Percentiles rank a stretch among this genome's conserved stretches.
Evolutionary conservation across 2,113 vertebrate species (phyloP).

Genomic region (Puma concolor): DNA sequence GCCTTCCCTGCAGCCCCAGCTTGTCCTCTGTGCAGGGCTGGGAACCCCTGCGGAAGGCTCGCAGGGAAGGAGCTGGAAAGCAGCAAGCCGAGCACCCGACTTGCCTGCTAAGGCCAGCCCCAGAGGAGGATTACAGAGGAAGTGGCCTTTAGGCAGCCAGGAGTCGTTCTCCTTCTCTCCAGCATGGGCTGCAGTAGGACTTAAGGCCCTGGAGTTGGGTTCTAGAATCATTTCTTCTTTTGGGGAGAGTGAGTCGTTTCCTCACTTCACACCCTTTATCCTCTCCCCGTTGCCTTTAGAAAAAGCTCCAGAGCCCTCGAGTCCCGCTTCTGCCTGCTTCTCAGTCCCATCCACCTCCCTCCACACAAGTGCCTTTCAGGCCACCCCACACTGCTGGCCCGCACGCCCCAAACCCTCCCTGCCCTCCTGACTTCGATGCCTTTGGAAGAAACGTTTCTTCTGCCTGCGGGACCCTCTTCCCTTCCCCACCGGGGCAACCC

Average conservation of each 20-base stretch:
- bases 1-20: not conserved
- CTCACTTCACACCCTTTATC: not conserved
- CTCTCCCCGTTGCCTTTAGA: not conserved
- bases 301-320: no score
- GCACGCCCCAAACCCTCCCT: no score
- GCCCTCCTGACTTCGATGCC: not conserved
- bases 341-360: not conserved
- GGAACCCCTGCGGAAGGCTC: no score
- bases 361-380: not conserved
- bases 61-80: rapidly evolving
- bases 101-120: not conserved
- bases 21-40: no score
- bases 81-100: rapidly evolving
- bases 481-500: not conserved
- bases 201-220: not conserved
- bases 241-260: no score
- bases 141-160: no score
- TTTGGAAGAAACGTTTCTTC: not conserved
- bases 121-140: not conserved
- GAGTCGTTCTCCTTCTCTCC: not conserved
- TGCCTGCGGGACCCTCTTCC: not conserved
- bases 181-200: not conserved
- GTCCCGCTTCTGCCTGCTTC: no score
- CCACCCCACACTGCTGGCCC: rapidly evolving
- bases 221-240: not conserved